A percentile compares a stretch with the other conserved stretches of the same genome.
phyloP scores from a whole-genome alignment of 1,140 invertebrate species.

The Pentalonia nigronervosa region DNA sequence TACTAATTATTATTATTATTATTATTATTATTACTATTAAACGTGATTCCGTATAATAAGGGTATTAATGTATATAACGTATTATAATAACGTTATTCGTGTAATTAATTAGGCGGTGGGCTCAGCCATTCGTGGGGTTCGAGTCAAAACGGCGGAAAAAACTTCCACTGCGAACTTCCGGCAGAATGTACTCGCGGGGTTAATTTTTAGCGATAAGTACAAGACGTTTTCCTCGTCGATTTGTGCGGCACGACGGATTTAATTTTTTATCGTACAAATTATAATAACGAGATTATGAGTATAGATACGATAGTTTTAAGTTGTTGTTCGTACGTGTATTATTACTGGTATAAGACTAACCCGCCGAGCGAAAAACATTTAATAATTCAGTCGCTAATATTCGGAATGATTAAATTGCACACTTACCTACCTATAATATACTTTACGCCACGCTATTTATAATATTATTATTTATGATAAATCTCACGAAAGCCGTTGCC shows the following conservation, averaged over 20 bases:
- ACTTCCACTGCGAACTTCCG: not conserved
- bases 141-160: not conserved
- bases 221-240: not conserved
- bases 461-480: not conserved
- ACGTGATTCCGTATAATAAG: not conserved
- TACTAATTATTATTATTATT: not conserved
- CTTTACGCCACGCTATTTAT: not conserved
- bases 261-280: not conserved
- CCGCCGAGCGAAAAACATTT: not conserved
- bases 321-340: not conserved
- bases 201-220: not conserved
- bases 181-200: not conserved
- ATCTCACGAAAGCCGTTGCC: not conserved
- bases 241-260: not conserved
- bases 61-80: slow-evolving; percentile 10
- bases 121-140: not conserved
- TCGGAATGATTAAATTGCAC: not conserved
- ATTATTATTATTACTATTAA: not conserved
- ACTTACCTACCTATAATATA: not conserved
- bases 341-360: not conserved
- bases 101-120: slow-evolving; percentile 4
- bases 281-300: not conserved
- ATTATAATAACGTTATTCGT: too few species aligned
- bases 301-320: too few species aligned
- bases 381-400: not conserved